phyloP scores from a whole-genome alignment of 2,113 vertebrate species.

The Solea senegalensis region DNA sequence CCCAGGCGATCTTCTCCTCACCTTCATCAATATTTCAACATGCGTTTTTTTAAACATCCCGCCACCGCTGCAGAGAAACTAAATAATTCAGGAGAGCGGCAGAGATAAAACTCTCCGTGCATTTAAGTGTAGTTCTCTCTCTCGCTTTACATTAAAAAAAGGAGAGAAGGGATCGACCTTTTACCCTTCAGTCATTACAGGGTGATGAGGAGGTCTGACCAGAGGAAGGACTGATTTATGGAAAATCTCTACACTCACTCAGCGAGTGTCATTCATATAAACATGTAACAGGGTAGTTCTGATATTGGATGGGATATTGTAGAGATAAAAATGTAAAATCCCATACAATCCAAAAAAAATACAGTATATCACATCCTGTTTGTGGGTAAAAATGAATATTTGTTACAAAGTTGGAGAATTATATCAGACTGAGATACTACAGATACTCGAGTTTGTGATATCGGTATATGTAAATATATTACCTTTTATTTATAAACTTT shows the following conservation, averaged over 20 bases:
- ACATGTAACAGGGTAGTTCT: background rate
- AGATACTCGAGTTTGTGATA: no score
- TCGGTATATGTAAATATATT: no score
- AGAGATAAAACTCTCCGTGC: conserved; percentile 72
- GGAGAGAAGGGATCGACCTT: conserved; percentile 34
- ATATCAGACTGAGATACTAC: no score
- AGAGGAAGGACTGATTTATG: background rate
- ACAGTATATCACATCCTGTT: no score
- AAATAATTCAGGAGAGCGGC: conserved; percentile 80
- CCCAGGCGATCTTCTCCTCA: conserved; percentile 72
- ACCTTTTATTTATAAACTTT: no score
- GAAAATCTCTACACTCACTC: conserved; percentile 6
- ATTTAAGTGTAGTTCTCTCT: conserved; percentile 60
- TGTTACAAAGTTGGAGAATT: no score
- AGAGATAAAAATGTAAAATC: no score
- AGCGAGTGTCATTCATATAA: conserved; percentile 1
- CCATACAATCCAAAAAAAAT: no score
- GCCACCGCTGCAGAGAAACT: conserved; percentile 61
- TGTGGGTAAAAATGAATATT: no score
- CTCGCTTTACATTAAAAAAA: conserved; percentile 48
- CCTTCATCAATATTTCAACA: conserved; percentile 85
- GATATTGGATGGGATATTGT: background rate
- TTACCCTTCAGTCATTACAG: conserved; percentile 58
- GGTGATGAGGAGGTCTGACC: conserved; percentile 15
- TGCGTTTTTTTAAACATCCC: conserved; percentile 81